Evolutionary conservation across 1,140 invertebrate species (phyloP).

Genomic region (Papilio polytes): DNA sequence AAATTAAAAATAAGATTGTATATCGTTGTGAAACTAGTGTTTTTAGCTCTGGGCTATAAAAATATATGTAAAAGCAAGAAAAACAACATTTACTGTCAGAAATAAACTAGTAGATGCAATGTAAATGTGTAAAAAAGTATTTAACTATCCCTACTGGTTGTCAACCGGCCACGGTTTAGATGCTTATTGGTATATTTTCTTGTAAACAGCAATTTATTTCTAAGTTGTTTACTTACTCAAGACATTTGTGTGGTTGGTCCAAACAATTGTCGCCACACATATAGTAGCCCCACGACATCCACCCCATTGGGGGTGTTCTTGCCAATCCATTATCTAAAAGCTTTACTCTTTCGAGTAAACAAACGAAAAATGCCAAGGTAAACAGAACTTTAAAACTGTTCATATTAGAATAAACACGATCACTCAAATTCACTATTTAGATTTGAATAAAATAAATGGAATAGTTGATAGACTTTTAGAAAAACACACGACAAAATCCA

Average conservation of each 20-base stretch:
- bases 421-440: neutral
- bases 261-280: conserved; percentile 88
- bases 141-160: too few relatives aligned
- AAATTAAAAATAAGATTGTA: too few relatives aligned
- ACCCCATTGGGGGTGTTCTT: conserved; percentile 92
- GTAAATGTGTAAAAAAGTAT: too few relatives aligned
- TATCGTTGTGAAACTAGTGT: too few relatives aligned
- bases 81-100: too few relatives aligned
- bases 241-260: conserved; percentile 87
- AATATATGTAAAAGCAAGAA: too few relatives aligned
- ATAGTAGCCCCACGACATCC: conserved; percentile 92
- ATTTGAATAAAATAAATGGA: neutral
- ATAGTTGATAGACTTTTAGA: neutral
- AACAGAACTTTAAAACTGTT: conserved; percentile 32
- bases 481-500: neutral
- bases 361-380: conserved; percentile 39
- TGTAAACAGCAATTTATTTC: neutral
- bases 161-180: too few relatives aligned
- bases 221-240: conserved; percentile 79
- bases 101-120: too few relatives aligned
- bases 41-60: too few relatives aligned
- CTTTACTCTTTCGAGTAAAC: conserved; percentile 50
- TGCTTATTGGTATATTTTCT: neutral
- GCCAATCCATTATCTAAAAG: conserved; percentile 92
- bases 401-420: conserved; percentile 7